Conservation (phyloP, 2,113 vertebrate species). For the Pelobates fuscus region DNA sequence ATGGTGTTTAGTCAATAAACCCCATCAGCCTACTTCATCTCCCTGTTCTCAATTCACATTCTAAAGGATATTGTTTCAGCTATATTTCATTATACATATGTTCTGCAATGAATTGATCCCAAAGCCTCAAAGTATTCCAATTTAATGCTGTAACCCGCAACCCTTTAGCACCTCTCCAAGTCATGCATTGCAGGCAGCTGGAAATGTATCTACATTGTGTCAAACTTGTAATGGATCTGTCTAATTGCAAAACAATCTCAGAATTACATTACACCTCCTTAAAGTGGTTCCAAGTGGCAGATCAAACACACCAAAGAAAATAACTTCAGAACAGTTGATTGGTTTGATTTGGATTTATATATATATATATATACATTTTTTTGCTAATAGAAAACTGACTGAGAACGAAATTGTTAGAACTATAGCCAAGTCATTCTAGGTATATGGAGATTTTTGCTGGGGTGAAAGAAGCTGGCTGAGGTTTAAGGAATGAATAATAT, state of each 20-base stretch:
- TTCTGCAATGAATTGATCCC: neutral
- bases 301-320: constrained; percentile 40
- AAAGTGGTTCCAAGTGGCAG: constrained; percentile 36
- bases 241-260: constrained; percentile 34
- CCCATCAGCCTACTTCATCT: neutral
- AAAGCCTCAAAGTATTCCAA: constrained; percentile 8
- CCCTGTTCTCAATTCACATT: neutral
- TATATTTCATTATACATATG: neutral
- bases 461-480: no score
- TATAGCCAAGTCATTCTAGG: neutral
- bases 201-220: constrained; percentile 33
- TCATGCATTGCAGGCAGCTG: constrained; percentile 33
- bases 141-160: constrained; percentile 32
- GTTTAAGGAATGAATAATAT: no score
- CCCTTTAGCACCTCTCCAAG: constrained; percentile 13
- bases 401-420: constrained; percentile 1
- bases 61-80: neutral
- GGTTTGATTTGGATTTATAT: constrained; percentile 27
- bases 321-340: constrained; percentile 23
- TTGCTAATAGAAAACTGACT: constrained; percentile 25
- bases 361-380: constrained; percentile 23
- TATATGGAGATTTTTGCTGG: no score
- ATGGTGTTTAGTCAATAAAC: no score
- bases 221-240: constrained; percentile 31
- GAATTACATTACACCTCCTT: constrained; percentile 25